phyloP scores from a whole-genome alignment of 2,888 invertebrate genomes.

The Euspilapteryx auroguttella region DNA sequence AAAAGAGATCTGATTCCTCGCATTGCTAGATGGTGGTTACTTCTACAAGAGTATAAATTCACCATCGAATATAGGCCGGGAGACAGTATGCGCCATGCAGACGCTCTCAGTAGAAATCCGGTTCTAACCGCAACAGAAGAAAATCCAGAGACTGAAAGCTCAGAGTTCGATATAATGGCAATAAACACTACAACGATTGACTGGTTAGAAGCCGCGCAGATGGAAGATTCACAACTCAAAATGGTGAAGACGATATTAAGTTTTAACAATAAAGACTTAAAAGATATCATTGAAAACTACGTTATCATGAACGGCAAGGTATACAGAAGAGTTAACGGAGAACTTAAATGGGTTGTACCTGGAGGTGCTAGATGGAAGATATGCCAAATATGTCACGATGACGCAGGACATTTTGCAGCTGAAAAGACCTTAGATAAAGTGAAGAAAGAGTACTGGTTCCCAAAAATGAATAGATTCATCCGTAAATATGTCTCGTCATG shows the following conservation, averaged over 20 bases:
- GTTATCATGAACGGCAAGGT: conserved; percentile 5
- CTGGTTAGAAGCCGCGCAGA: background rate
- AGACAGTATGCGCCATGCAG: conserved; percentile 11
- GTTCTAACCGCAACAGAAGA: background rate
- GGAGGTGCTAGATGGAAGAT: conserved; percentile 5
- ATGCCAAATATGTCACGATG: conserved; percentile 4
- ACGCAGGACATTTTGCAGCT: conserved; percentile 4
- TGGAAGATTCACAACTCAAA: background rate
- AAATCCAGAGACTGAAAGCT: too few relatives aligned
- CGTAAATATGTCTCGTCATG: conserved; percentile 5
- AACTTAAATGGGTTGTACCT: conserved; percentile 6
- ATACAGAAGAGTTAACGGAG: conserved; percentile 3
- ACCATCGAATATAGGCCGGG: conserved; percentile 5
- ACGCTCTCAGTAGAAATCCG: conserved; percentile 9
- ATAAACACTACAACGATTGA: background rate
- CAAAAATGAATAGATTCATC: conserved; percentile 4
- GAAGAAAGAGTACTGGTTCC: conserved; percentile 5
- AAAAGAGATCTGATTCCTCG: background rate
- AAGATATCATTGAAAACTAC: conserved; percentile 3
- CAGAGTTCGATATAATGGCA: too few relatives aligned
- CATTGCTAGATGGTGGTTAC: conserved; percentile 1
- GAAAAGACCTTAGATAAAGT: conserved; percentile 5
- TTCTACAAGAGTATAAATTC: conserved; percentile 1
- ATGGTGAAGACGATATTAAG: conserved; percentile 3
- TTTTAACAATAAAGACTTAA: conserved; percentile 5